Conservation (phyloP, 2,797 vertebrate species). For the Poeciliopsis presidionis region DNA sequence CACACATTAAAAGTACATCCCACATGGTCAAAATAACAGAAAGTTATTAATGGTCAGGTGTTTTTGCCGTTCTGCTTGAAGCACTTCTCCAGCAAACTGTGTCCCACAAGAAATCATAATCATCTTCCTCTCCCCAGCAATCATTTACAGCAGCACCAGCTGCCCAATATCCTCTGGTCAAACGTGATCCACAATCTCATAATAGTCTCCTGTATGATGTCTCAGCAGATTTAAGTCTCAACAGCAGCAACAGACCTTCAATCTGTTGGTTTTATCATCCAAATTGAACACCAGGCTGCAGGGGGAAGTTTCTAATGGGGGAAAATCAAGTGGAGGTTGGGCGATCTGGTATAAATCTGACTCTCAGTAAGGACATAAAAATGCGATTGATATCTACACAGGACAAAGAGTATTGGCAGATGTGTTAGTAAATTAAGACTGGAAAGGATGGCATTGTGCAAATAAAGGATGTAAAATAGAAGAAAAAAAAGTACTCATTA, state of each 20-base stretch:
- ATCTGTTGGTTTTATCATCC: conserved; percentile 64
- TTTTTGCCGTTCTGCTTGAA: conserved; percentile 51
- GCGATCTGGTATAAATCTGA: conserved; percentile 63
- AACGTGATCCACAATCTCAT: conserved; percentile 57
- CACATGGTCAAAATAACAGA: conserved; percentile 60
- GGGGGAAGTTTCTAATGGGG: conserved; percentile 46
- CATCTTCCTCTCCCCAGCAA: conserved; percentile 49
- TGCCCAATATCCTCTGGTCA: conserved; percentile 65
- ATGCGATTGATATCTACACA: conserved; percentile 58
- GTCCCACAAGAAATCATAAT: conserved; percentile 64
- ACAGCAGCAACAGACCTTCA: conserved; percentile 54
- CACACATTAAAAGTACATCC: conserved; percentile 38
- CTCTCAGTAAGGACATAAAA: conserved; percentile 36
- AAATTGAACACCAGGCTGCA: conserved; percentile 34
- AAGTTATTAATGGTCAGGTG: conserved; percentile 69
- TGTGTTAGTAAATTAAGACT: conserved; percentile 44
- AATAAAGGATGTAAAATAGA: conserved; percentile 6
- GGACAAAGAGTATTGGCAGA: conserved; percentile 59
- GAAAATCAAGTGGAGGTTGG: conserved; percentile 10
- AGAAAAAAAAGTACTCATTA: background rate
- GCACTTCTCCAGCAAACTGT: conserved; percentile 59
- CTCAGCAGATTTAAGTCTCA: conserved; percentile 62
- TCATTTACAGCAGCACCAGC: conserved; percentile 64
- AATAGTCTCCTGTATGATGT: conserved; percentile 58
- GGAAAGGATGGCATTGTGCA: conserved; percentile 33